Conservation (phyloP, 2,888 invertebrate species). For the Leucophenga maculata region DNA sequence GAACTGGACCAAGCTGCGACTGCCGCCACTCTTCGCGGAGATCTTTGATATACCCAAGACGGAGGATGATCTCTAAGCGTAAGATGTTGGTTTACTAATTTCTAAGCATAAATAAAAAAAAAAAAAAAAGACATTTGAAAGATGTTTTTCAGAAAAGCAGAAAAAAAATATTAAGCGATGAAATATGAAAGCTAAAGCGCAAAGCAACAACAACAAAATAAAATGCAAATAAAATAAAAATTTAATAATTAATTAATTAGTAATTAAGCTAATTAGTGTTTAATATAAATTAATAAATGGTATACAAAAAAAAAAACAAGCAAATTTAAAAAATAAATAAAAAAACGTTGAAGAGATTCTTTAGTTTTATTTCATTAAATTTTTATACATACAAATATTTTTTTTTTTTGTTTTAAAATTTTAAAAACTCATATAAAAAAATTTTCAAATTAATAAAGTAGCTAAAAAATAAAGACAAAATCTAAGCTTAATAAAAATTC, state of each 20-base stretch:
- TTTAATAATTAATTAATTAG: slow-evolving; percentile 3
- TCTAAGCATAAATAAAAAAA: neutral
- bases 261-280: slow-evolving; percentile 12
- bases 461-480: slow-evolving; percentile 28
- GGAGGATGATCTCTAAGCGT: slow-evolving; percentile 77
- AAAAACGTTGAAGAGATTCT: slow-evolving; percentile 5
- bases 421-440: slow-evolving; percentile 3
- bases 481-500: slow-evolving; percentile 22
- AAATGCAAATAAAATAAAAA: slow-evolving; percentile 20
- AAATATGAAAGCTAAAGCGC: slow-evolving; percentile 5
- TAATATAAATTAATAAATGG: slow-evolving; percentile 1
- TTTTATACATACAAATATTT: neutral
- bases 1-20: slow-evolving; percentile 86
- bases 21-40: slow-evolving; percentile 95
- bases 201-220: slow-evolving; percentile 20
- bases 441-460: slow-evolving; percentile 23
- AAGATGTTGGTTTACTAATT: neutral
- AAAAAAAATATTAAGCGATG: neutral
- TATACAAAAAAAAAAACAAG: neutral
- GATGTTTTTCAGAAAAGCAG: neutral
- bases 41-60: slow-evolving; percentile 96
- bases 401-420: slow-evolving; percentile 2
- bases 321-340: neutral
- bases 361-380: slow-evolving; percentile 7
- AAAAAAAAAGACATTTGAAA: too few relatives aligned